Evolutionary conservation across 2,113 vertebrate genomes (phyloP).

Genomic region (Ornithorhynchus anatinus): DNA sequence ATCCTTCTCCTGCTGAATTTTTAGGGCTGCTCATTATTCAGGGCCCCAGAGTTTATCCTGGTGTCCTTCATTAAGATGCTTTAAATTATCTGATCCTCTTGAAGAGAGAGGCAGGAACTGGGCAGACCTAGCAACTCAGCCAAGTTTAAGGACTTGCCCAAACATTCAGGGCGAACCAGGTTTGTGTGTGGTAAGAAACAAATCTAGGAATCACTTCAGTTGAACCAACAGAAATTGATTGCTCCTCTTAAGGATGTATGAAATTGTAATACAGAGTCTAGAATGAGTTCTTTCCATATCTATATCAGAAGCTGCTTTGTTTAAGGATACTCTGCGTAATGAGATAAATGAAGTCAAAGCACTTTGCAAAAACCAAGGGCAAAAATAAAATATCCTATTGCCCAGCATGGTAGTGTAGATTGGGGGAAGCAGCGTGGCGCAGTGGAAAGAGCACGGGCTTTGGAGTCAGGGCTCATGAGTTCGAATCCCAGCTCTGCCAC

Average conservation of each 20-base stretch:
- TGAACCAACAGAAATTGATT: not conserved
- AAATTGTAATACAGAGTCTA: constrained; percentile 8
- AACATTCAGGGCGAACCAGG: not conserved
- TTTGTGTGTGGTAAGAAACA: not conserved
- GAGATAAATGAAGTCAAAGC: too few relatives aligned
- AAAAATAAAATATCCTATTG: too few relatives aligned
- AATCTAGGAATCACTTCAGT: not conserved
- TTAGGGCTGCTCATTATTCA: constrained; percentile 9
- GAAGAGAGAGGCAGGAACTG: not conserved
- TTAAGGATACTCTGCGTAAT: too few relatives aligned
- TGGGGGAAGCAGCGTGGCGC: too few relatives aligned
- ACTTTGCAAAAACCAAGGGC: too few relatives aligned
- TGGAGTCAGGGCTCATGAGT: too few relatives aligned
- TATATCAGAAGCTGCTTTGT: not conserved
- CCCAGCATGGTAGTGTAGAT: too few relatives aligned
- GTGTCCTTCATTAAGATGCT: constrained; percentile 35
- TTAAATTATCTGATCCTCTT: constrained; percentile 9
- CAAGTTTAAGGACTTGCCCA: not conserved
- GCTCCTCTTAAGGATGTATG: not conserved
- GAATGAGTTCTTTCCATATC: not conserved
- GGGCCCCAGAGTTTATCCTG: constrained; percentile 3
- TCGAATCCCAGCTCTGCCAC: too few relatives aligned
- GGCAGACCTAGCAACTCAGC: not conserved
- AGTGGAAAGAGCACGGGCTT: too few relatives aligned
- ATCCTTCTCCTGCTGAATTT: not conserved